These are phyloP conservation scores for Acipenser oxyrinchus DNA, from an alignment of 2,797 vertebrate species.

Conservation along the genomic window DNA sequence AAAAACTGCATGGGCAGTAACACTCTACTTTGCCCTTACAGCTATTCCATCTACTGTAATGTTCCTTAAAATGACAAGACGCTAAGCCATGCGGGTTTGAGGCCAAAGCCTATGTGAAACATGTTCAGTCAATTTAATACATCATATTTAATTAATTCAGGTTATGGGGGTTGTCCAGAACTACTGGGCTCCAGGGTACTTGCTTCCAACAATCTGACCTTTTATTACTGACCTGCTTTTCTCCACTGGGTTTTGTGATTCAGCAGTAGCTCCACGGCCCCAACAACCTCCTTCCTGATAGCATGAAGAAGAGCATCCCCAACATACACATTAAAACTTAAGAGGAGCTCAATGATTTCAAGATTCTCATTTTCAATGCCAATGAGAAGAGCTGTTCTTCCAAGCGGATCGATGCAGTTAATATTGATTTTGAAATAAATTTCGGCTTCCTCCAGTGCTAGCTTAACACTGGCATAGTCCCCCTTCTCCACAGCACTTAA, in stretches of 20 bases:
- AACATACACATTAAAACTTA: conserved; percentile 83
- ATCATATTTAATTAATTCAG: too few species aligned
- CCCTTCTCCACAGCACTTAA: conserved; percentile 87
- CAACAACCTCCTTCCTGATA: conserved; percentile 90
- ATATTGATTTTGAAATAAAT: conserved; percentile 98
- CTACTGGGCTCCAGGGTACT: conserved; percentile 9
- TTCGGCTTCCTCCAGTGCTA: conserved; percentile 86
- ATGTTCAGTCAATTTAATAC: too few species aligned
- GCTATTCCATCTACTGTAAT: too few species aligned
- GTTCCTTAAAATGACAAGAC: too few species aligned
- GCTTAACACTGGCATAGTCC: conserved; percentile 86
- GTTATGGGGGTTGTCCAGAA: not conserved
- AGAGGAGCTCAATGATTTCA: conserved; percentile 86
- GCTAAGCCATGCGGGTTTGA: too few species aligned
- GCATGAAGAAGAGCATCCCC: conserved; percentile 94
- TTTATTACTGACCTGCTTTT: conserved; percentile 73
- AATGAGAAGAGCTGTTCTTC: conserved; percentile 89
- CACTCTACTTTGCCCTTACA: too few species aligned
- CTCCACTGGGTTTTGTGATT: conserved; percentile 90
- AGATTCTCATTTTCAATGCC: conserved; percentile 96
- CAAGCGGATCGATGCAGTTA: conserved; percentile 89
- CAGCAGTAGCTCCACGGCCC: conserved; percentile 85
- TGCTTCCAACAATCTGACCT: not conserved
- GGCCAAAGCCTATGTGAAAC: too few species aligned
- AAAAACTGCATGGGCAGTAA: too few species aligned